Conservation (phyloP, 2,113 vertebrate species). For the Platycercus adscitus region DNA sequence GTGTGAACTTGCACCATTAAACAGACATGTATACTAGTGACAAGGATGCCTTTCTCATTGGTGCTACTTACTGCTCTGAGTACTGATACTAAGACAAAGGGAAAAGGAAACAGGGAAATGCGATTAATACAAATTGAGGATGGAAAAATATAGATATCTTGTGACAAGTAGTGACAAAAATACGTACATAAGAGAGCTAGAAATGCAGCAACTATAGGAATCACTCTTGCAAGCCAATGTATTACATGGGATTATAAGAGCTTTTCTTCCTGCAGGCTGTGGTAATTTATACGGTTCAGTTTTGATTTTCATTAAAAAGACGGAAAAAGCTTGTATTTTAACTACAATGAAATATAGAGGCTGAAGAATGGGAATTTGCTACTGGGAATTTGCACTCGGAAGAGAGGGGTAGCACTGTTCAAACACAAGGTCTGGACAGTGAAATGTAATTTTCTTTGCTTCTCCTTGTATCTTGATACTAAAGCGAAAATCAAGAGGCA, state of each 20-base stretch:
- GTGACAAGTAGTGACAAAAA: not conserved
- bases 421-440: not conserved
- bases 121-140: not conserved
- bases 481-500: not conserved
- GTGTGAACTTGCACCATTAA: conserved; percentile 40
- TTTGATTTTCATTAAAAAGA: conserved; percentile 55
- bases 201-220: not conserved
- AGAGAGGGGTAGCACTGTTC: not conserved
- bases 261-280: not conserved
- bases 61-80: not conserved
- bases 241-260: not conserved
- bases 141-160: not conserved
- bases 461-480: not conserved
- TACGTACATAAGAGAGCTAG: not conserved
- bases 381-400: not conserved
- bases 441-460: not conserved
- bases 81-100: not conserved
- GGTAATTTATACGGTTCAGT: conserved; percentile 1
- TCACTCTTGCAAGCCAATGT: not conserved
- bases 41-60: conserved; percentile 3
- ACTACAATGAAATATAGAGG: not conserved
- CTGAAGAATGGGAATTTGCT: not conserved
- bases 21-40: not conserved
- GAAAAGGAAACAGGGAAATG: conserved; percentile 7
- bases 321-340: not conserved